Conservation (phyloP, 2,113 vertebrate genomes). For the Oostethus manadensis region DNA sequence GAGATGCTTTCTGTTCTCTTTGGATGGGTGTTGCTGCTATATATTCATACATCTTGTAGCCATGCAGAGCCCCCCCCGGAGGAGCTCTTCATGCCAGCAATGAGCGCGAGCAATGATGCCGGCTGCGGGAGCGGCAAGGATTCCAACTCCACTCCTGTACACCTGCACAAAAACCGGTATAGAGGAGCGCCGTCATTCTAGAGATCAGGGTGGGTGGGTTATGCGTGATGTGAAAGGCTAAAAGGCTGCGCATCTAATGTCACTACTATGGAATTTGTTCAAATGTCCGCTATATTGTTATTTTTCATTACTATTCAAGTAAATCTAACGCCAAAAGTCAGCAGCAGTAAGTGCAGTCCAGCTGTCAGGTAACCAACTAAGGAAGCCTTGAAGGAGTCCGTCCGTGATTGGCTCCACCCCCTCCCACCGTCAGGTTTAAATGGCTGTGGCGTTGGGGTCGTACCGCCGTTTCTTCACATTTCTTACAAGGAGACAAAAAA, state of each 20-base stretch:
- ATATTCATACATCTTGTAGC: slow-evolving; percentile 73
- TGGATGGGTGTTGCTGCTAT: slow-evolving; percentile 32
- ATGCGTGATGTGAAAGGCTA: slow-evolving; percentile 56
- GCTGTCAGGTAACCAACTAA: slow-evolving; percentile 64
- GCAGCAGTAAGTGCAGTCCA: slow-evolving; percentile 74
- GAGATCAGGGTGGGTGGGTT: slow-evolving; percentile 39
- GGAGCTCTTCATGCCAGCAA: slow-evolving; percentile 83
- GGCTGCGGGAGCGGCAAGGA: slow-evolving; percentile 59
- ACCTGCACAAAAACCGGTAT: slow-evolving; percentile 57
- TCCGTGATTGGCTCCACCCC: slow-evolving; percentile 57
- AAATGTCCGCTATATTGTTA: slow-evolving; percentile 64
- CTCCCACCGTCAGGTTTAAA: slow-evolving; percentile 72
- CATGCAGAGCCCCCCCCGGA: slow-evolving; percentile 86
- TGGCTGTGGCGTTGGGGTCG: slow-evolving; percentile 86
- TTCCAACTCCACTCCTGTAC: slow-evolving; percentile 61
- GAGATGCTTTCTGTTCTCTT: slow-evolving; percentile 36
- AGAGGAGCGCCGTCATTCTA: slow-evolving; percentile 52
- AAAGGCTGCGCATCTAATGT: slow-evolving; percentile 64
- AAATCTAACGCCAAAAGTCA: slow-evolving; percentile 71
- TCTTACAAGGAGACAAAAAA: slow-evolving; percentile 76
- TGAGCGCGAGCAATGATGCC: slow-evolving; percentile 69
- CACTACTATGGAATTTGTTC: slow-evolving; percentile 67
- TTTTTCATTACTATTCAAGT: slow-evolving; percentile 54
- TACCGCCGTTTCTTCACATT: slow-evolving; percentile 98
- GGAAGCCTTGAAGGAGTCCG: slow-evolving; percentile 70